Percentiles rank a stretch among this genome's conserved stretches.
These are phyloP conservation scores for Thryonomys swinderianus DNA, from an alignment of 2,113 vertebrate species.

Conservation along the genomic window DNA sequence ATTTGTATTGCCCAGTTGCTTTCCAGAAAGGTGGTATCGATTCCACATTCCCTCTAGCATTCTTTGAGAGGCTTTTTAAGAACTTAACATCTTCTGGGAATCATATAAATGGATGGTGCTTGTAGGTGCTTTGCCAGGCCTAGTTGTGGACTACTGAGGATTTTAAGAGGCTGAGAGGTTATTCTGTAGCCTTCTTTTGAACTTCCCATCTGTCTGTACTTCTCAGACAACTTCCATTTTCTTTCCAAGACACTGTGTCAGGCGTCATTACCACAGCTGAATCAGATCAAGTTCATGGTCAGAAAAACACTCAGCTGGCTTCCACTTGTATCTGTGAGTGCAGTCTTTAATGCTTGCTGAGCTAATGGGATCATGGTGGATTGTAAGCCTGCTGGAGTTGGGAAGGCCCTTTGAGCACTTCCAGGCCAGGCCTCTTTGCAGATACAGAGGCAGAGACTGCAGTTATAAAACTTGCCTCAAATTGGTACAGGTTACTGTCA, in stretches of 20 bases:
- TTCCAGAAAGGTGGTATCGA: conserved; percentile 50
- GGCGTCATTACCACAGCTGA: conserved; percentile 58
- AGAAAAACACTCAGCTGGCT: conserved; percentile 45
- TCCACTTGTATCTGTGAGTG: neutral
- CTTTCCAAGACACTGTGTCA: neutral
- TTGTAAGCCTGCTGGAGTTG: neutral
- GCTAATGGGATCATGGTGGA: neutral
- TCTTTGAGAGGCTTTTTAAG: conserved; percentile 39
- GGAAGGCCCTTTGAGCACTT: neutral
- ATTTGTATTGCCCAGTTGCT: conserved; percentile 6
- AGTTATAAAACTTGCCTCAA: neutral
- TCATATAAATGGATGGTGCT: conserved; percentile 7
- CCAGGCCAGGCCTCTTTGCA: neutral
- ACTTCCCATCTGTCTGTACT: conserved; percentile 49
- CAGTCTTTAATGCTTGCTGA: neutral
- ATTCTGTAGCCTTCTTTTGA: conserved; percentile 43
- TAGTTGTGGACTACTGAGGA: neutral
- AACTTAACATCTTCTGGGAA: conserved; percentile 37
- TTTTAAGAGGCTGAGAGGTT: conserved; percentile 31
- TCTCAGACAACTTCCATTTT: conserved; percentile 58
- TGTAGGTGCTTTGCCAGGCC: neutral
- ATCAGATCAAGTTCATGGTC: conserved; percentile 61
- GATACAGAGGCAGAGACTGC: neutral
- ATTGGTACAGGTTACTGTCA: neutral
- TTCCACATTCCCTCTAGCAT: neutral